A percentile compares a stretch with the other conserved stretches of the same genome.
Conservation (phyloP, 2,113 vertebrate species). For the Cephalopterus ornatus region DNA sequence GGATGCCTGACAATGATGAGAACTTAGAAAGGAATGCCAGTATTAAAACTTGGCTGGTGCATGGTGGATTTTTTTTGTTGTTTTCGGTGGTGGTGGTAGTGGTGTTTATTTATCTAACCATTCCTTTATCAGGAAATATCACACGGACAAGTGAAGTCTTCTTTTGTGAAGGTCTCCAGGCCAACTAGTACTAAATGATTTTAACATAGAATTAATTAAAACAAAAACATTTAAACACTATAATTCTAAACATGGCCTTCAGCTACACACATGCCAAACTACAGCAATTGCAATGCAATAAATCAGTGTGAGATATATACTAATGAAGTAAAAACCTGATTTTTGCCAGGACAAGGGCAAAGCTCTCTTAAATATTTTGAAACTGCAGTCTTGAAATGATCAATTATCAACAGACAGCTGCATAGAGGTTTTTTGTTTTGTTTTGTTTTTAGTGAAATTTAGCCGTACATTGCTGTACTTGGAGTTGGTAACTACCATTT, state of each 20-base stretch:
- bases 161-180: background rate
- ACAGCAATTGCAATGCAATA: slow-evolving; percentile 35
- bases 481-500: slow-evolving; percentile 15
- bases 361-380: slow-evolving; percentile 67
- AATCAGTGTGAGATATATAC: slow-evolving; percentile 40
- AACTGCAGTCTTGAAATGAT: slow-evolving; percentile 61
- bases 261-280: slow-evolving; percentile 28
- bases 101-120: background rate
- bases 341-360: slow-evolving; percentile 54
- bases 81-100: background rate
- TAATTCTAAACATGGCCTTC: slow-evolving; percentile 49
- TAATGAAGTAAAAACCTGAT: slow-evolving; percentile 46
- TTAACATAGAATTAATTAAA: slow-evolving; percentile 45
- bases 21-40: slow-evolving; percentile 15
- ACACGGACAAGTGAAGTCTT: background rate
- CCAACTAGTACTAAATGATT: background rate
- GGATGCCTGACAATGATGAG: slow-evolving; percentile 21
- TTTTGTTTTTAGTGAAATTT: slow-evolving; percentile 47
- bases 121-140: slow-evolving; percentile 3
- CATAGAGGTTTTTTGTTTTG: background rate
- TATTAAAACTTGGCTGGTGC: background rate
- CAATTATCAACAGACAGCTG: slow-evolving; percentile 70
- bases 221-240: slow-evolving; percentile 31
- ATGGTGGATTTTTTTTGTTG: background rate
- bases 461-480: slow-evolving; percentile 19